These are phyloP conservation scores for Glyphotaelius pellucidus DNA, from an alignment of 2,888 invertebrate genomes.

Conservation along the genomic window DNA sequence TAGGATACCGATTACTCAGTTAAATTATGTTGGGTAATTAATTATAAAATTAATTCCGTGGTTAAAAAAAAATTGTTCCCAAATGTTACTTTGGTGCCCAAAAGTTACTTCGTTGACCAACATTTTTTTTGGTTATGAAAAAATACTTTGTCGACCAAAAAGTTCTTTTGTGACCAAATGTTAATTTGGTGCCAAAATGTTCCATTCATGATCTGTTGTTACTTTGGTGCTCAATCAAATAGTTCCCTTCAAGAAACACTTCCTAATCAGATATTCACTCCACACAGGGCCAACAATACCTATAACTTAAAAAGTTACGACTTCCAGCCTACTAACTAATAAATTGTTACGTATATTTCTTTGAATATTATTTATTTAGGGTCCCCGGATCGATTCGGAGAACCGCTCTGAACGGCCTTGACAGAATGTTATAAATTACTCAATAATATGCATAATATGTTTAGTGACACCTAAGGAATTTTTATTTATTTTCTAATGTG, in stretches of 20 bases:
- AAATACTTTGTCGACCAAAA: no score
- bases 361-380: background rate
- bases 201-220: no score
- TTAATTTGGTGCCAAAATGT: no score
- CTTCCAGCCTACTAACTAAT: background rate
- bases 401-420: conserved; percentile 22
- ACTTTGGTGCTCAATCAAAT: background rate
- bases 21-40: no score
- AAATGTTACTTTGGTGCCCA: no score
- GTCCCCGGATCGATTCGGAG: background rate
- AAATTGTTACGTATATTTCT: background rate
- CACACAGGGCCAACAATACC: background rate
- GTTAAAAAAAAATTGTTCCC: no score
- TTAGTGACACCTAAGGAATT: conserved; percentile 27
- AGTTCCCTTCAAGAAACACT: background rate
- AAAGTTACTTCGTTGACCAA: no score
- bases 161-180: no score
- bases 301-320: background rate
- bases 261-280: background rate
- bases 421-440: conserved; percentile 25
- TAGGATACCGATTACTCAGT: no score
- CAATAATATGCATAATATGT: conserved; percentile 29
- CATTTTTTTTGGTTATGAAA: no score
- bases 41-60: no score
- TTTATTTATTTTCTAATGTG: conserved; percentile 17